Evolutionary conservation across 2,888 invertebrate species (phyloP).

Genomic region (Chrysotoxum bicinctum): DNA sequence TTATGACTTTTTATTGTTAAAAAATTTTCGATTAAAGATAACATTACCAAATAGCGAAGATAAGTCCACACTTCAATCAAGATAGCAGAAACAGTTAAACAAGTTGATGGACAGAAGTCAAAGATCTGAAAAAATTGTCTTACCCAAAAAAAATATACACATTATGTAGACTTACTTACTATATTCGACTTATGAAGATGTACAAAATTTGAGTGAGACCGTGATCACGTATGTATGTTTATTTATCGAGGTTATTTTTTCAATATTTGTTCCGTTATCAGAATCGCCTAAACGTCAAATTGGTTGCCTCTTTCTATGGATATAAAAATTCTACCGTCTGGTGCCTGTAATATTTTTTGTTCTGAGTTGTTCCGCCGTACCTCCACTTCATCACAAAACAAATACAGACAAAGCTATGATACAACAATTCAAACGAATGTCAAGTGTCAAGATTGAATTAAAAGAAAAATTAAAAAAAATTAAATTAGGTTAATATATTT

Average conservation of each 20-base stretch:
- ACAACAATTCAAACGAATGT: slow-evolving; percentile 45
- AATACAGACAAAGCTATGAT: background rate
- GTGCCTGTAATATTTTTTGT: background rate
- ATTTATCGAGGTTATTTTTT: background rate
- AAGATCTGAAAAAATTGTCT: too few species aligned
- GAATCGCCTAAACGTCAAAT: background rate
- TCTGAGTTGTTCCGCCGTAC: background rate
- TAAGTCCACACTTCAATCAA: too few species aligned
- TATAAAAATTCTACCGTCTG: background rate
- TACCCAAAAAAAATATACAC: too few species aligned
- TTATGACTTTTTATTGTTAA: too few species aligned
- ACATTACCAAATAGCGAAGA: too few species aligned
- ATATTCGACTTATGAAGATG: too few species aligned
- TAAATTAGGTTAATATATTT: slow-evolving; percentile 62
- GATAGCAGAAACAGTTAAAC: too few species aligned
- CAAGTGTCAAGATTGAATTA: slow-evolving; percentile 67
- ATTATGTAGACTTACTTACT: too few species aligned
- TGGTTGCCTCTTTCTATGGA: background rate
- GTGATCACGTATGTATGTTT: background rate
- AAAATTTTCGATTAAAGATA: too few species aligned
- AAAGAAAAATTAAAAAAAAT: slow-evolving; percentile 26
- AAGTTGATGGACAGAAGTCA: too few species aligned
- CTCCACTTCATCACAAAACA: background rate
- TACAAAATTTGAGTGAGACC: too few species aligned
- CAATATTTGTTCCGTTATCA: background rate